Percentiles rank a stretch among this genome's conserved stretches.
Conservation (phyloP, 2,888 invertebrate genomes). For the Eupeodes luniger region DNA sequence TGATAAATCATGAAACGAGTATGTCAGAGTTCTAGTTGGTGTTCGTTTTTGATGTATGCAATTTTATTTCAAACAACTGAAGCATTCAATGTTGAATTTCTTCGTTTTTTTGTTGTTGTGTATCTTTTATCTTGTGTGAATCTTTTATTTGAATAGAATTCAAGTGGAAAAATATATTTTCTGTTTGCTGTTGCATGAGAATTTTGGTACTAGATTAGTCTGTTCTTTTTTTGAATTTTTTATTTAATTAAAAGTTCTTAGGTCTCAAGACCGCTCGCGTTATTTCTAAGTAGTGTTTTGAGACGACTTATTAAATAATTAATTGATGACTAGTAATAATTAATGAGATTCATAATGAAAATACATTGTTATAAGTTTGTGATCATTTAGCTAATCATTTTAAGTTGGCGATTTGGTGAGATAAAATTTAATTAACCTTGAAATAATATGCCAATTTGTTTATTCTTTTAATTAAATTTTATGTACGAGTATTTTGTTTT, state of each 20-base stretch:
- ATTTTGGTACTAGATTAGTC: conserved; percentile 5
- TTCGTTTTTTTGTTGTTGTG: not conserved
- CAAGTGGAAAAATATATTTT: not conserved
- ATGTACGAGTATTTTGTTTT: too few relatives aligned
- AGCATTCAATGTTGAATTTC: conserved; percentile 5
- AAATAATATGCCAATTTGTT: not conserved
- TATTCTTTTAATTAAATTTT: too few relatives aligned
- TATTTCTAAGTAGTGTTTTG: not conserved
- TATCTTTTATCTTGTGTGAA: not conserved
- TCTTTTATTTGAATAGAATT: not conserved
- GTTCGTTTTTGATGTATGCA: not conserved
- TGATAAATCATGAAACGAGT: conserved; percentile 20
- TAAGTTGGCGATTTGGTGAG: not conserved
- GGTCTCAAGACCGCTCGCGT: not conserved
- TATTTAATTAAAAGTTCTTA: conserved; percentile 36
- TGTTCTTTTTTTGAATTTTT: not conserved
- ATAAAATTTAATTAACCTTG: conserved; percentile 8
- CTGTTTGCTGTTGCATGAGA: not conserved
- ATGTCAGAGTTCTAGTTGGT: conserved; percentile 3
- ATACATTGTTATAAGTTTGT: not conserved
- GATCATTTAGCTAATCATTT: not conserved
- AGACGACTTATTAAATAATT: not conserved
- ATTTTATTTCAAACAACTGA: conserved; percentile 1
- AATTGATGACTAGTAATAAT: not conserved
- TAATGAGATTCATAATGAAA: not conserved